Base-by-base conservation (phyloP, 2,888 invertebrate genomes). In the Schrankia costaestrigalis region DNA sequence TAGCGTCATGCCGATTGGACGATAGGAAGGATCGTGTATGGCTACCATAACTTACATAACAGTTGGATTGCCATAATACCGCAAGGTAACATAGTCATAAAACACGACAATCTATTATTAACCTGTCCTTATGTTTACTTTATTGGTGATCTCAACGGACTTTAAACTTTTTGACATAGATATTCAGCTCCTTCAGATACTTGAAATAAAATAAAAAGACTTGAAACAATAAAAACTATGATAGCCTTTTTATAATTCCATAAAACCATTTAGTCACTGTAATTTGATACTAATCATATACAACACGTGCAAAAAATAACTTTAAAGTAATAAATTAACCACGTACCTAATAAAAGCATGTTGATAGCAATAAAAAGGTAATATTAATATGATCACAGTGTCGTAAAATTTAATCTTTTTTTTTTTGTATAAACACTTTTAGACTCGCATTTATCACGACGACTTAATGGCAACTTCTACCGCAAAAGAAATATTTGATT, bases 391-490 rank as follows among this genome's bases (percentile, higher is more conserved):
- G 66, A 76, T 71, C 71, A 56, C 69, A 56, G 58, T 42, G 57
- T 75, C 70, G 63, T 80, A 71, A 80, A 78, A 72, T 57, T 58
- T 57, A 63, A 73, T 72, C 69, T 61, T 60, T 59, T 43, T 62
- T 59, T 43, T 62, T 55, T 56, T 50, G 57, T 53, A 58, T 62
- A 33, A 31, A 33, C 37, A 48, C 44, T 21, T 39, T n/a, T 27
- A 39, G 12, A 49, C 56, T 42, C 27, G 31, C 31, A 51, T 51
- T 51, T 46, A 58, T 59, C 42, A 50, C 51, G 46, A 47, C 53
- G 49, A 51, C 32, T 62, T 42, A 41, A 28, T 24, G 37, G 41
- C 49, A 46, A 31, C 46, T 42, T 39, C 29, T 56, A 48, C 24
- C 53, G 12, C 26, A 36, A 41, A 45, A 48, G 36, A 52, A 52